Conservation (phyloP, 2,888 invertebrate genomes). For the Drosophila colorata region DNA sequence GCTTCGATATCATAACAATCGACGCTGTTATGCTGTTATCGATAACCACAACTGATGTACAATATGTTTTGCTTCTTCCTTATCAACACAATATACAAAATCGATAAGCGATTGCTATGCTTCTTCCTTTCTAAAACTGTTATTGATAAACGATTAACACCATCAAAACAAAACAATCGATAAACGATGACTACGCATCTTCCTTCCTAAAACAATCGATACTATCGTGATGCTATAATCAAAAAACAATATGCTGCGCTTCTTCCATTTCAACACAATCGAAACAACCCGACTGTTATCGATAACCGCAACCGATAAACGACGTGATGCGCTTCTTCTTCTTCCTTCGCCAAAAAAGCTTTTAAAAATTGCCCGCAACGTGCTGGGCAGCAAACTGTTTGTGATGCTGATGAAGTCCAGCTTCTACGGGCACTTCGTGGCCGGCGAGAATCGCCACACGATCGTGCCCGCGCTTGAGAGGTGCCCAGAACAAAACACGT, state of each 20-base stretch:
- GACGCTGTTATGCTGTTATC: too few relatives aligned
- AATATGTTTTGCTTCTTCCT: background rate
- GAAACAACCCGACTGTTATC: constrained; percentile 10
- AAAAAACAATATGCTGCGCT: constrained; percentile 10
- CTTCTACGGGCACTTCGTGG: constrained; percentile 99
- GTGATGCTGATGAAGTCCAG: constrained; percentile 94
- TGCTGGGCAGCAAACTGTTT: constrained; percentile 94
- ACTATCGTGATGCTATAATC: background rate
- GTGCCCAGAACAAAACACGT: constrained; percentile 79
- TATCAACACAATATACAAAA: background rate
- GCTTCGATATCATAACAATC: too few relatives aligned
- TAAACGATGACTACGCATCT: background rate
- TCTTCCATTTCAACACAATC: background rate
- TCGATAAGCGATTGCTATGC: background rate
- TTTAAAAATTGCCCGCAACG: constrained; percentile 91
- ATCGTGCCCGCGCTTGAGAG: constrained; percentile 94
- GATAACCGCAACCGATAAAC: constrained; percentile 19
- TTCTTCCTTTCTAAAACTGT: background rate
- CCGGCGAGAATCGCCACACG: constrained; percentile 95
- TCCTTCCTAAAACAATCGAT: background rate
- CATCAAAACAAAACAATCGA: background rate
- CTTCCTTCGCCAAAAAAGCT: constrained; percentile 86
- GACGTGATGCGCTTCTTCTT: constrained; percentile 4
- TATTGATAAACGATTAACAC: background rate
- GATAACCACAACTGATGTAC: background rate